These are phyloP conservation scores for Holothuria glaberrima DNA, from an alignment of 35 echinoderm and acorn worm genomes.

Conservation along the genomic window DNA sequence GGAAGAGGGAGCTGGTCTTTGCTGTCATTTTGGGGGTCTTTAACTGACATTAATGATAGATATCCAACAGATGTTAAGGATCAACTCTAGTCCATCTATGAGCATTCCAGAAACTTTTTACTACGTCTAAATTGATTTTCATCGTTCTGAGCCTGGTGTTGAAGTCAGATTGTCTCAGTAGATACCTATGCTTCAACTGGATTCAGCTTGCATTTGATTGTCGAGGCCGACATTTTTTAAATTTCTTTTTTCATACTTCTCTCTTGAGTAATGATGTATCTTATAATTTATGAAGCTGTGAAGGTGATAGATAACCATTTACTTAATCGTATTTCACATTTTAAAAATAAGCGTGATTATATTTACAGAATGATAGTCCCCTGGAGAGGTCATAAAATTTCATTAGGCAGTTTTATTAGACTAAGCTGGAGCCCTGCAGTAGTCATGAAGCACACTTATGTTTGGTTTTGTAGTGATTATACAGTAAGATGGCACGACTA, in stretches of 20 bases:
- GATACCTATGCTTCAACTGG: too few species aligned
- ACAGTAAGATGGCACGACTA: too few species aligned
- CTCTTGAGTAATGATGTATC: constrained; percentile 1
- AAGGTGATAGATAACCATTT: constrained; percentile 5
- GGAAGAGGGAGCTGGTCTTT: too few species aligned
- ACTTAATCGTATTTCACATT: not conserved
- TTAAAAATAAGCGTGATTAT: not conserved
- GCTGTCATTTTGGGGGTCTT: constrained; percentile 27
- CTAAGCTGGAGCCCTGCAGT: not conserved
- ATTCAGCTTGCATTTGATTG: too few species aligned
- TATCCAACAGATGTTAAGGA: constrained; percentile 26
- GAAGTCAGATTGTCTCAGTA: too few species aligned
- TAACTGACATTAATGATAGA: constrained; percentile 28
- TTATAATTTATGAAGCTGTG: constrained; percentile 8
- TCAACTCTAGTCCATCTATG: not conserved
- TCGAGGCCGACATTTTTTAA: too few species aligned
- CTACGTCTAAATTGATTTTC: too few species aligned
- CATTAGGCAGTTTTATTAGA: not conserved
- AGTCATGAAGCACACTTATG: not conserved
- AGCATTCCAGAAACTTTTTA: not conserved
- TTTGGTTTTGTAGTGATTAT: too few species aligned
- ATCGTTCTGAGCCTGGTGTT: too few species aligned
- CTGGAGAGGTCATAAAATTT: not conserved
- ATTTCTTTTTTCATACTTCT: not conserved
- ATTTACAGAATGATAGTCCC: constrained; percentile 14